Percentiles rank a stretch among this genome's conserved stretches.
These are phyloP conservation scores for Drosophila limbata DNA, from an alignment of 2,888 invertebrate species.

Conservation along the genomic window DNA sequence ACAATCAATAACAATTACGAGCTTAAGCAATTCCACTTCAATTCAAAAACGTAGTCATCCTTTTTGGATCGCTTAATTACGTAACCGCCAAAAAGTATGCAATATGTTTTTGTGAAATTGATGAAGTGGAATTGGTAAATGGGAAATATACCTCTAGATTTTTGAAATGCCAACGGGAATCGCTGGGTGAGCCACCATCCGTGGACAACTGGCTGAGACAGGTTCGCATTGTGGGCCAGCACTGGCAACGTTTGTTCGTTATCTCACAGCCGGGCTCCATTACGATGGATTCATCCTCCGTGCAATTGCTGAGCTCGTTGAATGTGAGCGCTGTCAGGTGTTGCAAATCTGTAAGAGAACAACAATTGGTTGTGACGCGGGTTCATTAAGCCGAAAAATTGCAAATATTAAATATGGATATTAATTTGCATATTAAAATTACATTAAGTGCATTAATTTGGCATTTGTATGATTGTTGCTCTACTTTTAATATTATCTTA, in stretches of 20 bases:
- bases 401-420: conserved; percentile 3
- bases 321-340: conserved; percentile 75
- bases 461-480: not conserved
- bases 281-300: conserved; percentile 83
- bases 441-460: conserved; percentile 42
- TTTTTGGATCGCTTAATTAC: not conserved
- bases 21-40: not conserved
- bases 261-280: conserved; percentile 85
- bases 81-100: not conserved
- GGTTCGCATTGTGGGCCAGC: conserved; percentile 84
- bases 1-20: conserved; percentile 10
- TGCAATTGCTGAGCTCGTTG: conserved; percentile 80
- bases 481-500: conserved; percentile 7
- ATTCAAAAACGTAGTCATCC: too few relatives aligned
- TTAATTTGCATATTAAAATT: conserved; percentile 49
- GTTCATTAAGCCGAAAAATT: conserved; percentile 8
- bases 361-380: conserved; percentile 20
- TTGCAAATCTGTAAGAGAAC: conserved; percentile 77
- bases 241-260: conserved; percentile 85
- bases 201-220: conserved; percentile 80
- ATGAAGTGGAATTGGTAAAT: not conserved
- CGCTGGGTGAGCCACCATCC: conserved; percentile 76
- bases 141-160: conserved; percentile 81
- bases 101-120: not conserved
- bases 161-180: conserved; percentile 84